Conservation (phyloP, 2,888 invertebrate species). For the Nipponacmea schrenckii region DNA sequence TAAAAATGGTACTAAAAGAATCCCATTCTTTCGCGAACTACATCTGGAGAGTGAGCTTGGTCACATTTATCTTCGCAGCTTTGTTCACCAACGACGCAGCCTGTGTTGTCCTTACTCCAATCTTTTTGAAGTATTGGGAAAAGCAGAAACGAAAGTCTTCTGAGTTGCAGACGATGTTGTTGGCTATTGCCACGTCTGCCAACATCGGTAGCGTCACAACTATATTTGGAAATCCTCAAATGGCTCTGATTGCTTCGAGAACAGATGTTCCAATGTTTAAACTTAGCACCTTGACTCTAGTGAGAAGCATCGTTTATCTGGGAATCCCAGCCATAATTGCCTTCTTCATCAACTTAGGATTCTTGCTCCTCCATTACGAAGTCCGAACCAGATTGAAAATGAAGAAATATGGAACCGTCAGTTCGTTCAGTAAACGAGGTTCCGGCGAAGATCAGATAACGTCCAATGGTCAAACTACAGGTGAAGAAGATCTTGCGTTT, state of each 20-base stretch:
- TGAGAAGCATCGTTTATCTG: constrained; percentile 32
- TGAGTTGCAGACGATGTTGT: constrained; percentile 37
- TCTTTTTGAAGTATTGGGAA: constrained; percentile 38
- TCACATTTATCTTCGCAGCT: constrained; percentile 33
- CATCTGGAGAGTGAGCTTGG: constrained; percentile 30
- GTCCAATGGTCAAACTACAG: not conserved
- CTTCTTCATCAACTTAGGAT: constrained; percentile 32
- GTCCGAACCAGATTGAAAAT: constrained; percentile 10
- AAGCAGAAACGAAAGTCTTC: constrained; percentile 31
- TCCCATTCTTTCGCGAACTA: constrained; percentile 30
- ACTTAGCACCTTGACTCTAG: constrained; percentile 30
- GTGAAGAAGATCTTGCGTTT: not conserved
- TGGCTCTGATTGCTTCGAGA: constrained; percentile 38
- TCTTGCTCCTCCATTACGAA: constrained; percentile 30
- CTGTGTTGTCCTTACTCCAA: constrained; percentile 36
- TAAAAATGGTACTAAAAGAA: constrained; percentile 29
- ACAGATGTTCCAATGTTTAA: constrained; percentile 26
- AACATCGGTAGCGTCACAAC: constrained; percentile 39
- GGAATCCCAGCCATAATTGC: constrained; percentile 32
- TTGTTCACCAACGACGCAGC: constrained; percentile 42
- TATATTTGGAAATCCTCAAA: constrained; percentile 41
- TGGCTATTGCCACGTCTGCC: constrained; percentile 38
- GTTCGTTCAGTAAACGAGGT: not conserved
- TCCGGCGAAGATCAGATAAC: not conserved
- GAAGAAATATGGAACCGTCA: not conserved